Conservation (phyloP, 2,797 vertebrate species). For the Gila robusta region DNA sequence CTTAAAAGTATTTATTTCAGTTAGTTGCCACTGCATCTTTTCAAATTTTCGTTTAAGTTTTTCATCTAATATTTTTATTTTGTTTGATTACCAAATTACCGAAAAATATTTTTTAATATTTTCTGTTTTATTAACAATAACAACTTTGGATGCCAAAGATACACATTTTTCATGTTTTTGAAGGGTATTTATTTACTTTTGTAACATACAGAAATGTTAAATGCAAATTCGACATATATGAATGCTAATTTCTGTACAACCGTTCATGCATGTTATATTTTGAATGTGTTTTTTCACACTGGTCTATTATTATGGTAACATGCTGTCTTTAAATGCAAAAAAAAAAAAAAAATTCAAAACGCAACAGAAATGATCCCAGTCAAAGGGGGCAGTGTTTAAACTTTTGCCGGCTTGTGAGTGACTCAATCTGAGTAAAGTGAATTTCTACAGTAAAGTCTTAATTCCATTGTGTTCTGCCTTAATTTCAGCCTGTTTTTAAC, state of each 20-base stretch:
- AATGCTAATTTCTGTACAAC: neutral
- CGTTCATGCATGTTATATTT: neutral
- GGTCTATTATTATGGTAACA: neutral
- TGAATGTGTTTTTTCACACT: neutral
- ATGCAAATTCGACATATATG: neutral
- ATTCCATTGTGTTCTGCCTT: neutral
- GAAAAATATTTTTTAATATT: neutral
- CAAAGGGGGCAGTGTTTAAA: neutral
- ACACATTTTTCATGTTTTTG: neutral
- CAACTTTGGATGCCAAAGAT: neutral
- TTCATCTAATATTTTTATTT: neutral
- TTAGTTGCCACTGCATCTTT: too few species aligned
- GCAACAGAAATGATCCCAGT: neutral
- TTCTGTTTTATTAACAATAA: neutral
- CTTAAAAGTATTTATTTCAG: too few species aligned
- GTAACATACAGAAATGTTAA: neutral
- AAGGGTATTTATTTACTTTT: neutral
- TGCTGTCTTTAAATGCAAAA: too few species aligned
- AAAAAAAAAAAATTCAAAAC: too few species aligned
- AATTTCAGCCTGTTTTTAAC: neutral
- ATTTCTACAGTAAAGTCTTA: neutral
- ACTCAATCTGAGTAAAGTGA: too few species aligned
- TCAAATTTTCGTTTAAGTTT: too few species aligned
- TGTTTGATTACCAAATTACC: neutral
- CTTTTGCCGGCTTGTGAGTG: too few species aligned